Conservation (phyloP, 1,140 invertebrate genomes). For the Leptinotarsa lineolata region DNA sequence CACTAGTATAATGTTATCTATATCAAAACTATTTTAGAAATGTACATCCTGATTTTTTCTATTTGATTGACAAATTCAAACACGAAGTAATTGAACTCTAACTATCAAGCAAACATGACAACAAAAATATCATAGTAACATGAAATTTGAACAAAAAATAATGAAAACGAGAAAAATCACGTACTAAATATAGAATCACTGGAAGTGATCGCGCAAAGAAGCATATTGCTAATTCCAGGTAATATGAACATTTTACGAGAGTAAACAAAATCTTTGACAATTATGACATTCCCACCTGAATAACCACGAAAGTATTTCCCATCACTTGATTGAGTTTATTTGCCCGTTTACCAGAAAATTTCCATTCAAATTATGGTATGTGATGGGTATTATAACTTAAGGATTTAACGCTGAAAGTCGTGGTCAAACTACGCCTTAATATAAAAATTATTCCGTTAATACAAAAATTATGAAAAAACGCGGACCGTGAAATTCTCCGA, state of each 20-base stretch:
- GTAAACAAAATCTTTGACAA: background rate
- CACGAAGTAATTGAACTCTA: no score
- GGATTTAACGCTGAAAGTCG: conserved; percentile 12
- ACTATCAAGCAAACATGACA: no score
- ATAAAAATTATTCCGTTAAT: conserved; percentile 26
- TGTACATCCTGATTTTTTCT: no score
- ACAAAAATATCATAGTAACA: no score
- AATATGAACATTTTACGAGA: background rate
- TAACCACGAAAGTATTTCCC: conserved; percentile 10
- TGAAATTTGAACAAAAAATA: no score
- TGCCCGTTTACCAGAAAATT: conserved; percentile 1
- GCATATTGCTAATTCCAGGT: background rate
- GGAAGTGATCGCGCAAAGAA: no score
- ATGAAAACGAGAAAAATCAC: no score
- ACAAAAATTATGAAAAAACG: conserved; percentile 21
- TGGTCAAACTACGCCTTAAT: conserved; percentile 6
- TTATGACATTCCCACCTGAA: background rate
- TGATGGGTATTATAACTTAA: conserved; percentile 3
- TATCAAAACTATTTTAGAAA: no score
- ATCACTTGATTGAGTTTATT: conserved; percentile 16
- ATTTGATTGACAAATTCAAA: no score
- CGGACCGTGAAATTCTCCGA: conserved; percentile 16
- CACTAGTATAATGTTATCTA: no score
- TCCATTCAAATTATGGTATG: background rate
- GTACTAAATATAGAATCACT: no score